Percentiles rank a stretch among this genome's conserved stretches.
Evolutionary conservation across 1,140 invertebrate species (phyloP).

Genomic region (Homalodisca vitripennis): DNA sequence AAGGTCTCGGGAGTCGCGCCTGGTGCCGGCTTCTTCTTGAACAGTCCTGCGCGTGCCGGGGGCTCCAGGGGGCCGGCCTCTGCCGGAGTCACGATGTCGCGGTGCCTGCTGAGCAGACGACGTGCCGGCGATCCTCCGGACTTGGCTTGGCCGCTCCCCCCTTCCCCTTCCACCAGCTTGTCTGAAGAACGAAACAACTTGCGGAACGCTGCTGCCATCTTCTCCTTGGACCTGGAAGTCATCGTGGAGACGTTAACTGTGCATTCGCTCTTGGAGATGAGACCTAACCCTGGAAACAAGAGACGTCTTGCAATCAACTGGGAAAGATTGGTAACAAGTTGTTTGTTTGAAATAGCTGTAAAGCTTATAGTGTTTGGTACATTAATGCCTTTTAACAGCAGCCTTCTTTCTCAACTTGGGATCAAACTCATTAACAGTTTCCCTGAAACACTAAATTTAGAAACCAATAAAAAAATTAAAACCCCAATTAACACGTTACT

Average conservation of each 20-base stretch:
- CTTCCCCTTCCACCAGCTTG: slow-evolving; percentile 57
- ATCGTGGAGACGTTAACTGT: slow-evolving; percentile 47
- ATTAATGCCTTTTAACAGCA: too few species aligned
- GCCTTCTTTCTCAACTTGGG: too few species aligned
- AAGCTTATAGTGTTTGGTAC: too few species aligned
- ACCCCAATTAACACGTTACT: too few species aligned
- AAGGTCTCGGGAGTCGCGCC: slow-evolving; percentile 32
- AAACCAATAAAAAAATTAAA: too few species aligned
- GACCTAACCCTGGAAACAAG: neutral
- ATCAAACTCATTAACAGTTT: too few species aligned
- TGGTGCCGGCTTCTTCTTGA: slow-evolving; percentile 45
- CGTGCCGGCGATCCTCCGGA: slow-evolving; percentile 58
- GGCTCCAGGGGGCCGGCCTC: slow-evolving; percentile 56
- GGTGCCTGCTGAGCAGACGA: slow-evolving; percentile 53
- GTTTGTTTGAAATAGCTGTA: too few species aligned
- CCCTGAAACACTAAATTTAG: too few species aligned
- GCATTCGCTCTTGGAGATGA: neutral
- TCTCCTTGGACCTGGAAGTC: slow-evolving; percentile 71
- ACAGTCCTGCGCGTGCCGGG: slow-evolving; percentile 46
- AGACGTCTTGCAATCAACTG: neutral
- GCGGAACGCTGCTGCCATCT: slow-evolving; percentile 70
- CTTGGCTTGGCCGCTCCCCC: slow-evolving; percentile 47
- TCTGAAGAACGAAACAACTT: slow-evolving; percentile 70
- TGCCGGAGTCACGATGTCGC: slow-evolving; percentile 65
- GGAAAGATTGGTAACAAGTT: too few species aligned